These are phyloP conservation scores for Lithodes maja DNA, from an alignment of 2,888 invertebrate species.

Conservation along the genomic window DNA sequence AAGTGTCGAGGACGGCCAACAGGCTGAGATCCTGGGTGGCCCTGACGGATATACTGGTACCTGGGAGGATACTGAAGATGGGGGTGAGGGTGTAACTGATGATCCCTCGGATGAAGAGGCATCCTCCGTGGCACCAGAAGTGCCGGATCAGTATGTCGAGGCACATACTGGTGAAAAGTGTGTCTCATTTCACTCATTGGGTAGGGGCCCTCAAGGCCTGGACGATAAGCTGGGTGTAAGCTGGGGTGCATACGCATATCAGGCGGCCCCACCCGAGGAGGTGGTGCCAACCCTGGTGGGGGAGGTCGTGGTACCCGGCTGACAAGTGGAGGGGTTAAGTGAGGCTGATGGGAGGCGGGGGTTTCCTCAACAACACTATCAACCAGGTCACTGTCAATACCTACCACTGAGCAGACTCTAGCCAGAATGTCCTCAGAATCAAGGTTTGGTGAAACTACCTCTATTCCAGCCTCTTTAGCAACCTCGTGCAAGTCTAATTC, in stretches of 20 bases:
- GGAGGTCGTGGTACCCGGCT: constrained; percentile 20
- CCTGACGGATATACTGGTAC: constrained; percentile 6
- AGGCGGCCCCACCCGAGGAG: constrained; percentile 14
- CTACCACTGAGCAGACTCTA: constrained; percentile 38
- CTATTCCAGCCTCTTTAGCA: background rate
- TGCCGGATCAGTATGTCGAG: constrained; percentile 23
- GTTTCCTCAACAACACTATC: constrained; percentile 51
- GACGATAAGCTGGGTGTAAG: constrained; percentile 27
- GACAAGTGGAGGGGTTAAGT: background rate
- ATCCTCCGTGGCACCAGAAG: constrained; percentile 8
- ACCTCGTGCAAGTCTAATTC: background rate
- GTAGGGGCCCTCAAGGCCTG: constrained; percentile 26
- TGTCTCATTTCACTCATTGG: constrained; percentile 19
- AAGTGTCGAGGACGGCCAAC: constrained; percentile 4
- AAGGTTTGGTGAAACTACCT: no score
- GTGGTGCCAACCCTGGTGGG: background rate
- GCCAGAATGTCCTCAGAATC: constrained; percentile 45
- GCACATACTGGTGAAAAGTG: constrained; percentile 14
- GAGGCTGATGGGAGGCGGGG: background rate
- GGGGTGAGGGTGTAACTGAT: constrained; percentile 19
- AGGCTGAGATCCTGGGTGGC: background rate
- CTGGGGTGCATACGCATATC: constrained; percentile 11
- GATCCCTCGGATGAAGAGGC: constrained; percentile 8
- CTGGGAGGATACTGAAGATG: constrained; percentile 8
- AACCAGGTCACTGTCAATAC: constrained; percentile 43